Evolutionary conservation across 1,140 invertebrate genomes (phyloP), one percentile per base, ranked within the genome.

Genomic region (Diplogasteroides magnus): DNA sequence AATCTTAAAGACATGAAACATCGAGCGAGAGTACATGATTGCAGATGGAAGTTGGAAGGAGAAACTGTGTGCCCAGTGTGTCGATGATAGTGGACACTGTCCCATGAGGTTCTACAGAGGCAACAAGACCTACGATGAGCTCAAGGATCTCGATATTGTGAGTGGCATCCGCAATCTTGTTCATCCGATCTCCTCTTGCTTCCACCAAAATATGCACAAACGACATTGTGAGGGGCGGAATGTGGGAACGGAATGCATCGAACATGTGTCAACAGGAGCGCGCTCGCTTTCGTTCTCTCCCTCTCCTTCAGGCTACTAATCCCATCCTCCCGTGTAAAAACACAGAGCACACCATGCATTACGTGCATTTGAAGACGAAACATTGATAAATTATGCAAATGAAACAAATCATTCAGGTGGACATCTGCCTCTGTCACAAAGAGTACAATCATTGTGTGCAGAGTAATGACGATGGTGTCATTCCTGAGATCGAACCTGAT

Each of bases 31-130:
- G 32, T 15, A 57, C 32, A 56, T 26, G 28, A 0, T 77, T 80
- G 69, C 57, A 80, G 79, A 81, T 55, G 79, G 78, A 31, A 76
- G 77, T 0, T 81, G 79, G 79, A 82, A 82, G 64, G 80, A 81
- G 56, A 68, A 78, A 29, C 61, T 82, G 27, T 81, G 79, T 68
- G 72, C 72, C 2, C 78, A 81, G 67, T 81, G 79, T 67, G 73
- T 70, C 6, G 67, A 72, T 48, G 67, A 76, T 31, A 67, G 77
- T 27, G 79, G 79, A 1, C 79, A 81, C 55, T 81, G 79, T 69
- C 80, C 79, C 13, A 82, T 81, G 80, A 66, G 76, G 2, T 81
- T 81, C 61, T 77, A 79, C 60, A 71, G 74, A n/a, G 76, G 67
- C 6, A 71, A 69, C 37, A 58, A 63, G 31, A 27, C 55, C 14